These are phyloP conservation scores for Megastigmus dorsalis DNA, from an alignment of 2,888 invertebrate genomes.

Conservation along the genomic window DNA sequence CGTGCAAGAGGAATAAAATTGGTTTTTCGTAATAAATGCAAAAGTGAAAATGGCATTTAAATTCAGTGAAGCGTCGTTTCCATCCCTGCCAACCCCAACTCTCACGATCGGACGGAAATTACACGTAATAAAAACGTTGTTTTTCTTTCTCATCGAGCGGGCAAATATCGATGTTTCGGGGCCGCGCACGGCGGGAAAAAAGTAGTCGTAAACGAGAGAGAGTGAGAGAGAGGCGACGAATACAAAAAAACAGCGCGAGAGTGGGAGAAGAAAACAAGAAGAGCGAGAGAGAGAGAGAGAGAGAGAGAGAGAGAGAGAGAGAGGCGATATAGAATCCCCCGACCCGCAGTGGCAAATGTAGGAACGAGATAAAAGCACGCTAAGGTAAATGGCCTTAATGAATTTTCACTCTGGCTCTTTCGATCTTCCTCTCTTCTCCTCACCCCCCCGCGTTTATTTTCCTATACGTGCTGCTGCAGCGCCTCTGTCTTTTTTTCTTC, in stretches of 20 bases:
- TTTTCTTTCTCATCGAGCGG: slow-evolving; percentile 32
- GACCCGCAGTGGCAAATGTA: slow-evolving; percentile 24
- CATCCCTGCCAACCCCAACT: background rate
- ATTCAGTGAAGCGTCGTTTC: slow-evolving; percentile 25
- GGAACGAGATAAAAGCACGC: slow-evolving; percentile 40
- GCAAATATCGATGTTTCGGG: slow-evolving; percentile 44
- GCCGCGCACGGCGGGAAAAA: background rate
- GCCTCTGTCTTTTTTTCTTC: background rate
- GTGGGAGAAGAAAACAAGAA: background rate
- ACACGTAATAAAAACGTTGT: slow-evolving; percentile 49
- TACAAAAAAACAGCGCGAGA: background rate
- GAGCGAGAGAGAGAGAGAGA: background rate
- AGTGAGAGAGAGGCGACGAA: background rate
- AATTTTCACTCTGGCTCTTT: slow-evolving; percentile 45
- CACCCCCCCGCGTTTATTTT: slow-evolving; percentile 12
- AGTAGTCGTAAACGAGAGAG: slow-evolving; percentile 38
- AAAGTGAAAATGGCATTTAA: slow-evolving; percentile 48
- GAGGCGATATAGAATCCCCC: background rate
- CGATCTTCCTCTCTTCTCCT: too few relatives aligned
- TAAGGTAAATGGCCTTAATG: slow-evolving; percentile 48
- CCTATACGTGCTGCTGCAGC: too few relatives aligned
- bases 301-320: background rate
- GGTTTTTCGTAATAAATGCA: slow-evolving; percentile 48
- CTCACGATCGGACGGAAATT: slow-evolving; percentile 20
- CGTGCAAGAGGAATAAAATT: slow-evolving; percentile 16